Percentiles rank a stretch among this genome's conserved stretches.
Evolutionary conservation across 2,797 vertebrate species (phyloP).

Genomic region (Natrix natrix): DNA sequence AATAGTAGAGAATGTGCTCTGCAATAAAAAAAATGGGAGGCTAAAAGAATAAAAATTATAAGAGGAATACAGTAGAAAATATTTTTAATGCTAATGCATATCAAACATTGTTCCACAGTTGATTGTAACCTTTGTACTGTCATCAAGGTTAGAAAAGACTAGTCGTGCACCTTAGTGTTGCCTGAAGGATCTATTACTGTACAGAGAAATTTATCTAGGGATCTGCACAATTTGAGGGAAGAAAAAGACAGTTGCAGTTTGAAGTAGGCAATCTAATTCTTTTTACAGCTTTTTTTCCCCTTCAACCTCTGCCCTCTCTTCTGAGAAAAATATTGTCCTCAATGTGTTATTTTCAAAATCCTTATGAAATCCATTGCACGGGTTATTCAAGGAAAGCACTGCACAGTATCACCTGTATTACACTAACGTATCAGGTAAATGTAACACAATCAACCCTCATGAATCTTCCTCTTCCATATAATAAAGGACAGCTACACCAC

Average conservation of each 20-base stretch:
- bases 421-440: not conserved
- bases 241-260: not conserved
- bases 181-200: constrained; percentile 52
- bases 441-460: not conserved
- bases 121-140: constrained; percentile 46
- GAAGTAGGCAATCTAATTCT: constrained; percentile 26
- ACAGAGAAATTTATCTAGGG: not conserved
- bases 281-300: not conserved
- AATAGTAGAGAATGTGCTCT: constrained; percentile 14
- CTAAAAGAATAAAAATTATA: constrained; percentile 26
- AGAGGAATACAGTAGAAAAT: constrained; percentile 39
- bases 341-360: constrained; percentile 2
- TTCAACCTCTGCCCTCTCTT: not conserved
- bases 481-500: not conserved
- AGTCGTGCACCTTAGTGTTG: constrained; percentile 46
- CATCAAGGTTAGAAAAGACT: constrained; percentile 51
- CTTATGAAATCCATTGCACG: constrained; percentile 1
- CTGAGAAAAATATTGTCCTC: not conserved
- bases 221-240: constrained; percentile 28
- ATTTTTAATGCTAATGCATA: constrained; percentile 24
- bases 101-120: constrained; percentile 43
- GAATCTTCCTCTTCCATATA: not conserved
- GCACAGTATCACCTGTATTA: not conserved
- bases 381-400: not conserved
- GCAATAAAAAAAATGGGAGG: not conserved